Evolutionary conservation across 2,888 invertebrate species (phyloP), one percentile per base, ranked within the genome.

Genomic region (Trisateles emortualis): DNA sequence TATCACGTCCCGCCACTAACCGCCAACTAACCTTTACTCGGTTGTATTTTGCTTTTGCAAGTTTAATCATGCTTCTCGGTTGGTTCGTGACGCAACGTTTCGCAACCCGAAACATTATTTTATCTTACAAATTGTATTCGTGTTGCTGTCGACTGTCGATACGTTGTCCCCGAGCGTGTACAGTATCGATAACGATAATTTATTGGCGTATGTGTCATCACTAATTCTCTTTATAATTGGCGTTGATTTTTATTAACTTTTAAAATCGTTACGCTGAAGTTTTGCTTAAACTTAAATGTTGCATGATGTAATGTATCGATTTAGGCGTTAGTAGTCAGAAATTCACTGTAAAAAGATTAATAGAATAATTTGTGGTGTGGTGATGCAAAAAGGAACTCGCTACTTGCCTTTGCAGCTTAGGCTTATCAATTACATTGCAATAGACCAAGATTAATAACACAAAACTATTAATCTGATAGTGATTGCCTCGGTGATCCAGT

Each of bases 121-220:
- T 91, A 90, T 91, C 91, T 87, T 86, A 90, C 91, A 91, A 92
- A 91, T 91, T 90, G 91, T 91, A 85, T 88, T 87, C 87, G 86
- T 81, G 87, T 81, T 78, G 79, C 64, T 71, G 75, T 76, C 72
- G 78, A 76, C 79, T 78, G 81, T 84, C 83, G 81, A 81, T 83
- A 77, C 59, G 67, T 77, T 69, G 70, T 63, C 68, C 65, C 57
- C 57, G 60, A 65, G 59, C 66, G 63, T 70, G 64, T 59, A 30
- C 59, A 50, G 47, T 72, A 77, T 78, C 77, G 76, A 79, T 73
- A 76, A 52, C 69, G 67, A 50, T 58, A 62, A 71, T 69, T 72
- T 72, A 65, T 72, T 69, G 61, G 60, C 52, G 59, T 52, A 54
- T 69, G 71, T 74, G 69, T 67, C 83, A 77, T 79, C 83, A 81